phyloP scores from a whole-genome alignment of 2,888 invertebrate species.

The Hypena proboscidalis region DNA sequence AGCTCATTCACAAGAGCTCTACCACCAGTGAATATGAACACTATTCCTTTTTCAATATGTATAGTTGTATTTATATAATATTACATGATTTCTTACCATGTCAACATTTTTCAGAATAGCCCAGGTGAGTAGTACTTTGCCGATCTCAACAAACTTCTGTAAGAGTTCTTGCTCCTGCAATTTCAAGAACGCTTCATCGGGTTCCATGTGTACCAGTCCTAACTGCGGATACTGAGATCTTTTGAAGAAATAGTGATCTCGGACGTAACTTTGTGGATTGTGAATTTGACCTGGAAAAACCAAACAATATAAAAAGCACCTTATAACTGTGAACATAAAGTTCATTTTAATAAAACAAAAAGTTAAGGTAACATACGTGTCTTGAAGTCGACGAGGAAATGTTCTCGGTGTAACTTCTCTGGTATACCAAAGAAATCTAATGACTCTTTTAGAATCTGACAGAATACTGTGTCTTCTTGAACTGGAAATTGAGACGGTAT shows the following conservation, averaged over 20 bases:
- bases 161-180: constrained; percentile 95
- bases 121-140: constrained; percentile 97
- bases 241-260: constrained; percentile 98
- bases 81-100: constrained; percentile 85
- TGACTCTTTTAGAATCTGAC: constrained; percentile 97
- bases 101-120: constrained; percentile 96
- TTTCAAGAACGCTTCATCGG: constrained; percentile 95
- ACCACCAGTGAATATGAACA: too few relatives aligned
- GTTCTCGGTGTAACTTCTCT: constrained; percentile 94
- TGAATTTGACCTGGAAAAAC: constrained; percentile 94
- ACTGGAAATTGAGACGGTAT: constrained; percentile 99
- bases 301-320: not conserved
- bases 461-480: constrained; percentile 98
- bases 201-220: constrained; percentile 96
- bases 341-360: too few relatives aligned
- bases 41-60: not conserved
- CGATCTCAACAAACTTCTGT: constrained; percentile 98
- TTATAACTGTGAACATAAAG: not conserved
- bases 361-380: constrained; percentile 91
- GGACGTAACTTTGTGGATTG: constrained; percentile 96
- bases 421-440: constrained; percentile 99
- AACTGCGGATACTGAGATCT: constrained; percentile 99
- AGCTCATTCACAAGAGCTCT: too few relatives aligned
- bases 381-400: constrained; percentile 98
- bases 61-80: not conserved